Evolutionary conservation across 2,888 invertebrate species (phyloP).

Genomic region (Pollenia labialis): DNA sequence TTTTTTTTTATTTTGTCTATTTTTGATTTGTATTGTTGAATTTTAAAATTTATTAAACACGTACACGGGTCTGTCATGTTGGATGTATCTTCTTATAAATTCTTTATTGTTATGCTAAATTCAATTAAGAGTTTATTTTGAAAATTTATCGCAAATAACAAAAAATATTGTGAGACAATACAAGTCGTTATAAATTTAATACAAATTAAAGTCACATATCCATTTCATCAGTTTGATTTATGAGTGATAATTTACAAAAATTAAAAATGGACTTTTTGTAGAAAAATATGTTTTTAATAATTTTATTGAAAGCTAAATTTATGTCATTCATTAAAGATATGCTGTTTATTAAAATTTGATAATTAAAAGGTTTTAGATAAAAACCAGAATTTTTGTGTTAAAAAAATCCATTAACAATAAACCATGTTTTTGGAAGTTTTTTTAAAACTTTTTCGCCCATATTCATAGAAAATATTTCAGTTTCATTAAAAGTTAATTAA

Average conservation of each 20-base stretch:
- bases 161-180: not conserved
- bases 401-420: not conserved
- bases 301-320: not conserved
- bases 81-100: not conserved
- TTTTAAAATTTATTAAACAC: conserved; percentile 1
- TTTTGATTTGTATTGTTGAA: conserved; percentile 2
- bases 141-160: not conserved
- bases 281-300: conserved; percentile 20
- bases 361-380: conserved; percentile 8
- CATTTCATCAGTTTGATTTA: conserved; percentile 51
- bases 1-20: not conserved
- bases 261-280: conserved; percentile 15
- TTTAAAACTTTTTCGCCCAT: not conserved
- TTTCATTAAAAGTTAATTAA: too few relatives aligned
- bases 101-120: conserved; percentile 54
- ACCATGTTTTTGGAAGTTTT: not conserved
- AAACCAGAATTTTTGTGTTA: not conserved
- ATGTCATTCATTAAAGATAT: not conserved
- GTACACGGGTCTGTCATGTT: not conserved
- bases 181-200: conserved; percentile 14
- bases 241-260: conserved; percentile 10
- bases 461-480: too few relatives aligned
- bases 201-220: conserved; percentile 17
- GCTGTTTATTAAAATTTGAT: not conserved
- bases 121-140: conserved; percentile 48